Evolutionary conservation across 2,888 invertebrate species (phyloP), one percentile per base, ranked within the genome.

Genomic region (Nudaria mundana): DNA sequence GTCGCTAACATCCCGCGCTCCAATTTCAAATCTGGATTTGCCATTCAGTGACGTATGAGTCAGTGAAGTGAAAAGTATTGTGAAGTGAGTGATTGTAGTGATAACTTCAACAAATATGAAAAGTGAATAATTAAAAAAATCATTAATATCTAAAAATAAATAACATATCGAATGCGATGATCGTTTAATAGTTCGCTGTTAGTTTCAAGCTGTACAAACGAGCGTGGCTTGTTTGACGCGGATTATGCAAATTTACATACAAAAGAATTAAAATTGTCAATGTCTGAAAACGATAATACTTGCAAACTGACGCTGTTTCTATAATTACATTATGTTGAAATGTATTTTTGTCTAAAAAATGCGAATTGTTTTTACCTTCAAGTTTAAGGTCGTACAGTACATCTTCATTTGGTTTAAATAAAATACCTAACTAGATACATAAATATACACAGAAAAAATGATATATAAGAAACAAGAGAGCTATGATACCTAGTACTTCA

Each of bases 201-300:
- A 47, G 40, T 60, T 68, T 56, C 71, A 74, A 20, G 70, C 71
- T 75, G 75, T 61, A 47, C 52, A 71, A 71, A 73, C 56, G 48
- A 52, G 56, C 48, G 54, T 50, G 49, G 43, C 50, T 51, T 61
- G 48, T 59, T 63, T 63, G 58, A 59, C 60, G 65, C 40, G 49
- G 44, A 62, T 60, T 66, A 72, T 68, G 67, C 56, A 66, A 70
- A 73, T 71, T 66, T 41, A 49, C 45, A 54, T 42, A 69, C 66
- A 70, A 74, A 68, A 70, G 66, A 69, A 70, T 72, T 66, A 63
- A 53, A 67, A 70, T 68, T 54, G 57, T 50, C 46, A 54, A 52
- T 46, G 63, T 64, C 62, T 66, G 63, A 59, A 66, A 67, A 57
- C 45, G 52, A 56, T 53, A 54, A 54, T 49, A 49, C 44, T 35